Evolutionary conservation across 2,113 vertebrate species (phyloP), one percentile per base, ranked within the genome.

Genomic region (Aegithalos caudatus): DNA sequence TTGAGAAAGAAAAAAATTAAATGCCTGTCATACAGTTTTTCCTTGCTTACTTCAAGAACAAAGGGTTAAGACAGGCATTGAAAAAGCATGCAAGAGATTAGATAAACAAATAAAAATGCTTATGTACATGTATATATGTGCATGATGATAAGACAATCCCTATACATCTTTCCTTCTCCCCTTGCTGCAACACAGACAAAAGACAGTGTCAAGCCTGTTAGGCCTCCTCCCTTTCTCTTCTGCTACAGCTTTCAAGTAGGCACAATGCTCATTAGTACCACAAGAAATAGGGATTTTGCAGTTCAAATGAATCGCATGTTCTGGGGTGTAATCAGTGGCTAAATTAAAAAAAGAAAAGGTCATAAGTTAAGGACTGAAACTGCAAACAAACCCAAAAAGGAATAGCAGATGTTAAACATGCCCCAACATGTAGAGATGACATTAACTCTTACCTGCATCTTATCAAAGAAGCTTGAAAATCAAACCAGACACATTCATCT

Each of bases 41-140:
- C 74, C 85, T 92, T 85, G 53, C 90, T 90, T 92, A 79, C 74
- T 82, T 93, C 79, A 94, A 69, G 87, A 91, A 88, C 42, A 77
- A 95, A 94, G 42, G 45, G 35, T 95, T 89, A 86, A 95, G 87
- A 70, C 62, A 66, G 22, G 50, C 87, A 82, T n/a, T 70, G 66
- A 67, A 90, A 93, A 95, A 83, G 73, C 69, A 61, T 51, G 40
- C 51, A 88, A 62, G 71, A 87, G 70, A 94, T 92, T 45, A 88
- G 38, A 82, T 82, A 95, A 92, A 92, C 48, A 94, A 94, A 57
- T 77, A 88, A 69, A 89, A 90, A 85, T 37, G 58, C 56, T 86
- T 60, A 65, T 45, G n/a, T 81, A 81, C 44, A 45, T 82, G 29
- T 77, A 44, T 91, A 88, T 81, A 53, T 77, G 33, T 20, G 1